Conservation (phyloP, 2,888 invertebrate genomes). For the Diabrotica balteata region DNA sequence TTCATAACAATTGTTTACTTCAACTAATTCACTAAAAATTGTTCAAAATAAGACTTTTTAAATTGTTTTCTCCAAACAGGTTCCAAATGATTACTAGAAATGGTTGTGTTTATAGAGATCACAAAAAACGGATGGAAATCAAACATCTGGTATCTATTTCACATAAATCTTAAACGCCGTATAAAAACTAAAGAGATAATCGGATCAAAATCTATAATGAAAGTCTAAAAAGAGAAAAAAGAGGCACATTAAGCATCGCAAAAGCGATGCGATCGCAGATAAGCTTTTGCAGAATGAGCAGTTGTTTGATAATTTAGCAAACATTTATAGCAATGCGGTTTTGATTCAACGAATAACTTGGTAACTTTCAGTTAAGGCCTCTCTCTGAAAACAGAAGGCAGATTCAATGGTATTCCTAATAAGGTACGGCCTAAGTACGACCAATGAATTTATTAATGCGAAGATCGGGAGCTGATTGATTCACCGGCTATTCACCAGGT, state of each 20-base stretch:
- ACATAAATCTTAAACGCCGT: conserved; percentile 4
- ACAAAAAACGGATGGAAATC: no score
- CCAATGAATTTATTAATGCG: conserved; percentile 37
- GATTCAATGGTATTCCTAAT: conserved; percentile 42
- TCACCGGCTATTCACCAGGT: conserved; percentile 28
- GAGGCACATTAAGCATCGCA: conserved; percentile 12
- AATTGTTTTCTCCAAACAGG: no score
- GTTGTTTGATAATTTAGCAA: conserved; percentile 36
- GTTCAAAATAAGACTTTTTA: no score
- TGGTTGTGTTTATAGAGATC: no score
- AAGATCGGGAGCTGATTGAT: conserved; percentile 31
- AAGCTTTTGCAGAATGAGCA: conserved; percentile 17
- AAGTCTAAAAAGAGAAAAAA: conserved; percentile 11
- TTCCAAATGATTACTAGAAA: no score
- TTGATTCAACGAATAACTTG: conserved; percentile 40
- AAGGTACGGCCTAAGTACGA: conserved; percentile 41
- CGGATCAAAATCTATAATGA: conserved; percentile 8
- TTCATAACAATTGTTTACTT: no score
- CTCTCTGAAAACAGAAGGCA: conserved; percentile 29
- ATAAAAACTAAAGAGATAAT: conserved; percentile 10
- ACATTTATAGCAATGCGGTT: conserved; percentile 39
- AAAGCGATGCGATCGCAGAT: conserved; percentile 12
- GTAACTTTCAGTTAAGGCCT: conserved; percentile 27
- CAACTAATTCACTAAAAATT: no score
- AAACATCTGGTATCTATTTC: neutral